Evolutionary conservation across 2,888 invertebrate species (phyloP).

Genomic region (Corythucha ciliata): DNA sequence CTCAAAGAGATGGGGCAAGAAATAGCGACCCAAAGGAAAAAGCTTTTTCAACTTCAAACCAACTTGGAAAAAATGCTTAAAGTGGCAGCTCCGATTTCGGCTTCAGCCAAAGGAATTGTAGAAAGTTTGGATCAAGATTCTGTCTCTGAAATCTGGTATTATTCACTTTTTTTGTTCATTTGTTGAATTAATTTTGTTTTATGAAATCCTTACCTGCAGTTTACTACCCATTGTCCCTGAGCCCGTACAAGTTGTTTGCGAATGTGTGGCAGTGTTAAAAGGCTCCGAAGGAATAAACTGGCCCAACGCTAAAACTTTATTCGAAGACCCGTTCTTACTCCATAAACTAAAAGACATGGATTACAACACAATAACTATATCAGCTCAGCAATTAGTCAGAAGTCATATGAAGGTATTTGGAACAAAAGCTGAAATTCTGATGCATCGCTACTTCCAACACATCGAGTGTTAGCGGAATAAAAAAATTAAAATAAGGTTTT

Average conservation of each 20-base stretch:
- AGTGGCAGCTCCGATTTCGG: too few relatives aligned
- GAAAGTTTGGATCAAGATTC: too few relatives aligned
- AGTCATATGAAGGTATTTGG: conserved; percentile 44
- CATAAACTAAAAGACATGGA: conserved; percentile 75
- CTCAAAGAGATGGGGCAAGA: too few relatives aligned
- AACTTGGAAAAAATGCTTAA: too few relatives aligned
- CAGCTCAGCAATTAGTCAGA: conserved; percentile 60
- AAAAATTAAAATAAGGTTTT: not conserved
- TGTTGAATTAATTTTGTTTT: not conserved
- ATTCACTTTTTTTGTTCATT: too few relatives aligned
- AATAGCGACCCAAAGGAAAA: too few relatives aligned
- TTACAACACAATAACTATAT: conserved; percentile 61
- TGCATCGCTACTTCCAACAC: too few relatives aligned
- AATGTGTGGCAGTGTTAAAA: conserved; percentile 77
- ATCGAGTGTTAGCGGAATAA: too few relatives aligned
- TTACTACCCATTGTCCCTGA: conserved; percentile 27
- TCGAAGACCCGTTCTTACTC: conserved; percentile 82
- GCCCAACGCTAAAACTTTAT: conserved; percentile 85
- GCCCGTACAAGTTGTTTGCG: conserved; percentile 64
- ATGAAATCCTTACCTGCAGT: not conserved
- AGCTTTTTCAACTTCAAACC: too few relatives aligned
- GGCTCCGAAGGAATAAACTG: conserved; percentile 77
- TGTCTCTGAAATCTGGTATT: too few relatives aligned
- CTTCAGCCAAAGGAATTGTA: too few relatives aligned
- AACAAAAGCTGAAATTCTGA: not conserved